Evolutionary conservation across 1,140 invertebrate genomes (phyloP).

Genomic region (Trinorchestia longiramus): DNA sequence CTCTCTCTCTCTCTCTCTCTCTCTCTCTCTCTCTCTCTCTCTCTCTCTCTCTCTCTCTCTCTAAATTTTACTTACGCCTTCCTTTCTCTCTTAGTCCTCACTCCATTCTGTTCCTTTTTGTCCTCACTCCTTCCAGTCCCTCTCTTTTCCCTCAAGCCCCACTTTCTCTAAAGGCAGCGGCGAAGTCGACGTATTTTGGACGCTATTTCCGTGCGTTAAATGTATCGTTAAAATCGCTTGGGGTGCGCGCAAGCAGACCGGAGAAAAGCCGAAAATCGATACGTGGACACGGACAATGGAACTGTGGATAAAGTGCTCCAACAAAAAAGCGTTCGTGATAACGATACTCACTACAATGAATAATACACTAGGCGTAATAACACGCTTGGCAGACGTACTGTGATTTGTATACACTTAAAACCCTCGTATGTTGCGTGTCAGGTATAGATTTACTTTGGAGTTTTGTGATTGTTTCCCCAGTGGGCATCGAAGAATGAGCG

Average conservation of each 20-base stretch:
- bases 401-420: background rate
- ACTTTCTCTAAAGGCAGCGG: background rate
- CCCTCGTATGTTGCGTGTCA: background rate
- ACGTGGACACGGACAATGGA: constrained; percentile 27
- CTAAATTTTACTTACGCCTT: background rate
- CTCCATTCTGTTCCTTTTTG: background rate
- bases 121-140: background rate
- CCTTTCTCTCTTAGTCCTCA: background rate
- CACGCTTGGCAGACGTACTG: background rate
- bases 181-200: constrained; percentile 30
- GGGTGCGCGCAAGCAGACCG: constrained; percentile 2
- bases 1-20: background rate
- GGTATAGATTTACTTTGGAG: background rate
- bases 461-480: background rate
- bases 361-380: background rate
- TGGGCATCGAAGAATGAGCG: too few relatives aligned
- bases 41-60: constrained; percentile 6
- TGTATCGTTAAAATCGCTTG: constrained; percentile 50
- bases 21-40: background rate
- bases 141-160: background rate
- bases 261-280: constrained; percentile 23
- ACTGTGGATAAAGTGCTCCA: background rate
- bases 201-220: constrained; percentile 39
- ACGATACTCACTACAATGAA: background rate
- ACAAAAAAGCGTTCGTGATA: background rate